Conservation (phyloP, 1,140 invertebrate species). For the Drosophila equinoxialis region DNA sequence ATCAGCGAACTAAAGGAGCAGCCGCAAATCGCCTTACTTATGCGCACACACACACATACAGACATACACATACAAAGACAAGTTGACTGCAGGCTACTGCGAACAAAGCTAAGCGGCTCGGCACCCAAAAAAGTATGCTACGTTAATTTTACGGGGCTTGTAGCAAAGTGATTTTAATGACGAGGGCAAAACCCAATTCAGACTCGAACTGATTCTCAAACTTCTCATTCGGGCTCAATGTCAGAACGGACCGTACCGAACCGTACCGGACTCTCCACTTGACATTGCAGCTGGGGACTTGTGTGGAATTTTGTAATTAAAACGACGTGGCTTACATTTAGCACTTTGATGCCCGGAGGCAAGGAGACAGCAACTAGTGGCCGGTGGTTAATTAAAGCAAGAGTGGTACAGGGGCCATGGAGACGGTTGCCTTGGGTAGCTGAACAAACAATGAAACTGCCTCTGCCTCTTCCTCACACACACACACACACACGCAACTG, state of each 20-base stretch:
- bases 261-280: conserved; percentile 38
- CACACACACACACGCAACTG: no score
- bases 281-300: conserved; percentile 30
- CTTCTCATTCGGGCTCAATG: conserved; percentile 2
- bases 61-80: neutral
- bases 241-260: no score
- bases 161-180: conserved; percentile 69
- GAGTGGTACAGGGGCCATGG: conserved; percentile 13
- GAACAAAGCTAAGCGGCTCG: conserved; percentile 62
- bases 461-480: neutral
- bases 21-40: conserved; percentile 50
- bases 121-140: conserved; percentile 51
- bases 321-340: conserved; percentile 72
- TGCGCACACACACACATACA: neutral
- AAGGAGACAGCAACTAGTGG: conserved; percentile 64
- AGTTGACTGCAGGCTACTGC: conserved; percentile 1
- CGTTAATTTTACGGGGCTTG: conserved; percentile 59
- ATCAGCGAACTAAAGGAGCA: conserved; percentile 34
- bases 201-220: conserved; percentile 29
- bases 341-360: conserved; percentile 55
- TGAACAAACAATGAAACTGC: conserved; percentile 42
- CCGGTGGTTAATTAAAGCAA: conserved; percentile 71
- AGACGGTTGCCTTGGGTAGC: conserved; percentile 8
- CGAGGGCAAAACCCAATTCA: conserved; percentile 17
- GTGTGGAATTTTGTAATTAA: conserved; percentile 76